A percentile compares a stretch with the other conserved stretches of the same genome.
Evolutionary conservation across 2,888 invertebrate species (phyloP).

Genomic region (Punctoribates punctum): DNA sequence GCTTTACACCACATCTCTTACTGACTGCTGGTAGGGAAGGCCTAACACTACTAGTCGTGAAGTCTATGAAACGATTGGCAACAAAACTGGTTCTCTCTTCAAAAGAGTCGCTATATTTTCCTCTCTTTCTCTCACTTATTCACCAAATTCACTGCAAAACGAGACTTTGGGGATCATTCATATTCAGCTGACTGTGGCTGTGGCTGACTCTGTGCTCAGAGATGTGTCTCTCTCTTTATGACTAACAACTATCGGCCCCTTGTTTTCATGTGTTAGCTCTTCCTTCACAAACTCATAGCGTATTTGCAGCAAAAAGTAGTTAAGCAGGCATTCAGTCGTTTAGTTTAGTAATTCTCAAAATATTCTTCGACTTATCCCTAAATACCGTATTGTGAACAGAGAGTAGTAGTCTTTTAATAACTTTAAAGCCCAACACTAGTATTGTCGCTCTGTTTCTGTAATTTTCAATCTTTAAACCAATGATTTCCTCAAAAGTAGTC

Average conservation of each 20-base stretch:
- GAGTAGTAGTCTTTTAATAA: no score
- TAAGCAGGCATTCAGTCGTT: constrained; percentile 25
- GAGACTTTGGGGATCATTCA: constrained; percentile 15
- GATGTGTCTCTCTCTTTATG: background rate
- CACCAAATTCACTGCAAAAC: constrained; percentile 1
- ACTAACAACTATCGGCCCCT: constrained; percentile 10
- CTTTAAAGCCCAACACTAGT: background rate
- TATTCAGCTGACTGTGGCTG: constrained; percentile 13
- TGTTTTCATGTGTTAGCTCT: background rate
- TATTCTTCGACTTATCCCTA: background rate
- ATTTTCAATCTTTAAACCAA: no score
- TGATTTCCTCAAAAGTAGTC: no score
- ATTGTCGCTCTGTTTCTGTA: background rate
- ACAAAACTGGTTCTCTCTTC: constrained; percentile 28
- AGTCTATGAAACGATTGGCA: constrained; percentile 9
- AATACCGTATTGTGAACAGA: background rate
- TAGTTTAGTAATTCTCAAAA: background rate
- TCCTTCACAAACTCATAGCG: background rate
- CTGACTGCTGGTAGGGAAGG: background rate
- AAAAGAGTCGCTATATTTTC: constrained; percentile 9
- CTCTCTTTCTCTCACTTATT: constrained; percentile 20
- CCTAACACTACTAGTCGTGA: constrained; percentile 5
- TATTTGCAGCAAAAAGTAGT: constrained; percentile 15
- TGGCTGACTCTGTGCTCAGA: background rate
- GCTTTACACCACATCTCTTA: background rate